Evolutionary conservation across 2,113 vertebrate species (phyloP).

Genomic region (Tupaia tana): DNA sequence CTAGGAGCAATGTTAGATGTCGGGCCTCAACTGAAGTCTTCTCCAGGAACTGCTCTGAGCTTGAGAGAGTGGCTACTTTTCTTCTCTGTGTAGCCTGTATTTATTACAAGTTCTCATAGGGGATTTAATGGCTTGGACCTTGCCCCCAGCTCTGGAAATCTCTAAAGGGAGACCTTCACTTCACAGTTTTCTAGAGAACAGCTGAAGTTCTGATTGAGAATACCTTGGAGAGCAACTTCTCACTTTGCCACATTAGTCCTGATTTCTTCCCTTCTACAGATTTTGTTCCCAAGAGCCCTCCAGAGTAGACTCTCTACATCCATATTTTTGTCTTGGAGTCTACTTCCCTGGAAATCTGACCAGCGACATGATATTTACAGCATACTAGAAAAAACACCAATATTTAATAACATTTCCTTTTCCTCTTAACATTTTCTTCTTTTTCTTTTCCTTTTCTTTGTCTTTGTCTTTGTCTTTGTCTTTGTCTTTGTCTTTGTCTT

Average conservation of each 20-base stretch:
- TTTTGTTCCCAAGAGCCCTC: not conserved
- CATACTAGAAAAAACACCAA: not conserved
- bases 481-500: too few species aligned
- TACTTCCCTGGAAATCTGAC: not conserved
- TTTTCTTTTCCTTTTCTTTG: too few species aligned
- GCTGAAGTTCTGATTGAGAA: not conserved
- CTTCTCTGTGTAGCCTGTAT: not conserved
- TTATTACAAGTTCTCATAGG: not conserved
- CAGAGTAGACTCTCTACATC: not conserved
- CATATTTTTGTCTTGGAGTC: not conserved
- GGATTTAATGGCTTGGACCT: fast-evolving
- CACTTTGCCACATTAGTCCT: not conserved
- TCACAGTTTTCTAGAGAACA: not conserved
- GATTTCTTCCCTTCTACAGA: not conserved
- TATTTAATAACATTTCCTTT: not conserved
- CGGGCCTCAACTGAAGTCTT: not conserved
- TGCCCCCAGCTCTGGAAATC: not conserved
- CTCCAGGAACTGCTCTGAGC: not conserved
- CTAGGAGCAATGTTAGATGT: not conserved
- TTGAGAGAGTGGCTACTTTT: not conserved
- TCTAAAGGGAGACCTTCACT: not conserved
- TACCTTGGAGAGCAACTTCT: not conserved
- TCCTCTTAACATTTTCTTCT: not conserved
- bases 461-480: too few species aligned
- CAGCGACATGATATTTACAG: not conserved